Base-by-base conservation (phyloP, 2,888 invertebrate species). In the Andrena camellia region DNA sequence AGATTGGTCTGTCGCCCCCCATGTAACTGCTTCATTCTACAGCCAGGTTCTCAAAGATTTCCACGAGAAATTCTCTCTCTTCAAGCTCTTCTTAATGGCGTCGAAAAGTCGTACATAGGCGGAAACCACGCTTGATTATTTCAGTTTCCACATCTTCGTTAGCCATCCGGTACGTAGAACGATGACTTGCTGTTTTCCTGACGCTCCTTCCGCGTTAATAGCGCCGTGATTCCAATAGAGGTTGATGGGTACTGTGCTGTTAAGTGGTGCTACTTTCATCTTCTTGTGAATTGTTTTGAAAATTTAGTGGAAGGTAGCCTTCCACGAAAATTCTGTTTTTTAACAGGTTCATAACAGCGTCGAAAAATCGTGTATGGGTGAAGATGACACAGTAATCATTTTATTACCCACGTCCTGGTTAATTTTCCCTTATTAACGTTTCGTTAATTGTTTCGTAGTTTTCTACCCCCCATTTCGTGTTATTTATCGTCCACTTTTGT, bases 1-100 rank as follows among this genome's bases (percentile, higher is more conserved):
- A 74, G 80, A 74, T 69, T 80, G 84, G 77, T 83, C 69, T 35
- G 64, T 77, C 86, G 52, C 29, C 59, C 42, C 42, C 62, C 59
- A 29, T 62, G 31, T 62, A 72, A 73, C 76, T 70, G 77, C 71
- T 76, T 74, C 74, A 62, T 80, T 74, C 62, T 62, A 26, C 66
- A 52, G 23, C 54, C 26, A 66, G 69, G 26, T 80, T 64, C 70
- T 60, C 13, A 60, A 33, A 35, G 26, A 62, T 72, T 79, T 72
- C 33, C 42, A 10, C 42, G 10, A 23, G 17, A 66, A 74, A 74
- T 60, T 48, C 29, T 2, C 23, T 52, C 17, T 35, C 64, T 29
- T 33, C 29, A 35, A 52, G 20, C 23, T 64, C 26, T 13, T n/a
- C 52, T n/a, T 17, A n/a, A 31, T 31, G 4, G 10, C 2, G n/a